phyloP scores from a whole-genome alignment of 2,888 invertebrate species.

The Macaria liturata region DNA sequence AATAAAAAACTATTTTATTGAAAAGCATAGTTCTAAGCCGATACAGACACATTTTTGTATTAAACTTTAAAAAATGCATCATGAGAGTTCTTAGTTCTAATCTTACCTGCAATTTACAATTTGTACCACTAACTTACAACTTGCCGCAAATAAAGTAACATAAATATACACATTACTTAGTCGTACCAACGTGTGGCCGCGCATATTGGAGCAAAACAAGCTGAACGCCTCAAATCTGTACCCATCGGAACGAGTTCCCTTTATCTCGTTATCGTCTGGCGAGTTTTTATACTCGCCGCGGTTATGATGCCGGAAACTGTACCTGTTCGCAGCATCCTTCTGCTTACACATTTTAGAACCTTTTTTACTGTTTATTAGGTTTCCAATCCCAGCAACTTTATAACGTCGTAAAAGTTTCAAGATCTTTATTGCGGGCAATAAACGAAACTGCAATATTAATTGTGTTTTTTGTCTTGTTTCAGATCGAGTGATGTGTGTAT shows the following conservation, averaged over 20 bases:
- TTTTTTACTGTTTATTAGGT: conserved; percentile 40
- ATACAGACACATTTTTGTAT: too few species aligned
- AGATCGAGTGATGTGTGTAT: conserved; percentile 65
- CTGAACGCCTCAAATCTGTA: conserved; percentile 35
- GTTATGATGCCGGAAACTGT: conserved; percentile 62
- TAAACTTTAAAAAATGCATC: too few species aligned
- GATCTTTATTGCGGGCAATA: conserved; percentile 15
- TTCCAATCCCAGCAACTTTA: conserved; percentile 25
- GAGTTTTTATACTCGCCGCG: conserved; percentile 52
- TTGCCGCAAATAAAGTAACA: too few species aligned
- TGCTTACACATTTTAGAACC: conserved; percentile 49
- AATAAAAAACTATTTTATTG: too few species aligned
- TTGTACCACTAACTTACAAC: too few species aligned
- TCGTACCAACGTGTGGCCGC: too few species aligned
- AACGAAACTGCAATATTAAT: conserved; percentile 23
- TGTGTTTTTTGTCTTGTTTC: conserved; percentile 55
- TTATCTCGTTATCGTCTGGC: conserved; percentile 43
- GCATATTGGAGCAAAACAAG: conserved; percentile 18
- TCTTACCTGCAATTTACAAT: too few species aligned
- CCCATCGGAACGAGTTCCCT: conserved; percentile 45
- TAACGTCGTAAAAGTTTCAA: conserved; percentile 23
- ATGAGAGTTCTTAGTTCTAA: too few species aligned
- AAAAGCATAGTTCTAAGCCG: too few species aligned
- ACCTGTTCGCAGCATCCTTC: conserved; percentile 66
- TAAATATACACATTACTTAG: too few species aligned